Conservation (phyloP, 1,140 invertebrate genomes). For the Oreohelix idahoensis region DNA sequence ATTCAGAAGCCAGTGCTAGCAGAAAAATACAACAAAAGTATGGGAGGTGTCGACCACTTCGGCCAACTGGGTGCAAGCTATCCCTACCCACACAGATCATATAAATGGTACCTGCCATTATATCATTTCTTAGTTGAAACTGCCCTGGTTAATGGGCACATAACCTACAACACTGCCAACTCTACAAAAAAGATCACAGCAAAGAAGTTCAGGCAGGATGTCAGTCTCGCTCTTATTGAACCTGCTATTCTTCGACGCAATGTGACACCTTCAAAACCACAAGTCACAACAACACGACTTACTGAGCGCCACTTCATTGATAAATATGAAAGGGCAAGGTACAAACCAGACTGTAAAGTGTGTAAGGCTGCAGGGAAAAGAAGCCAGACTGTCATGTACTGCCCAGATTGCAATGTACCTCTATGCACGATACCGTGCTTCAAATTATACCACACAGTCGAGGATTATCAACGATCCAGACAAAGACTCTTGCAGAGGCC, state of each 20-base stretch:
- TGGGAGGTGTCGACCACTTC: neutral
- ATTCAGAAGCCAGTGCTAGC: too few species aligned
- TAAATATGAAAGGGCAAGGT: neutral
- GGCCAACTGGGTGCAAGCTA: too few species aligned
- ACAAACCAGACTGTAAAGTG: neutral
- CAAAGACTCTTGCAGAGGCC: neutral
- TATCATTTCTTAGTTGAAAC: neutral
- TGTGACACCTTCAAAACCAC: neutral
- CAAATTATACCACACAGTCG: neutral
- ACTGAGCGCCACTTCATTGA: neutral
- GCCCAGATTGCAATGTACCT: neutral
- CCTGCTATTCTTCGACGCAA: neutral
- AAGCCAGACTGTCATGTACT: neutral
- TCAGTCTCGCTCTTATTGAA: neutral
- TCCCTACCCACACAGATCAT: neutral
- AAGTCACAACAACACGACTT: neutral
- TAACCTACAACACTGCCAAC: neutral
- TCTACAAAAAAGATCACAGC: neutral
- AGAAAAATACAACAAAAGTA: neutral
- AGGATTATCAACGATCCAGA: neutral
- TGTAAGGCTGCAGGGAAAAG: neutral
- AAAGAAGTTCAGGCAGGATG: slow-evolving; percentile 6
- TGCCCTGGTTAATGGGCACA: neutral
- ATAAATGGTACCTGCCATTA: neutral
- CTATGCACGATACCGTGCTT: neutral